phyloP scores from a whole-genome alignment of 2,113 vertebrate species.

The Clinocottus analis region DNA sequence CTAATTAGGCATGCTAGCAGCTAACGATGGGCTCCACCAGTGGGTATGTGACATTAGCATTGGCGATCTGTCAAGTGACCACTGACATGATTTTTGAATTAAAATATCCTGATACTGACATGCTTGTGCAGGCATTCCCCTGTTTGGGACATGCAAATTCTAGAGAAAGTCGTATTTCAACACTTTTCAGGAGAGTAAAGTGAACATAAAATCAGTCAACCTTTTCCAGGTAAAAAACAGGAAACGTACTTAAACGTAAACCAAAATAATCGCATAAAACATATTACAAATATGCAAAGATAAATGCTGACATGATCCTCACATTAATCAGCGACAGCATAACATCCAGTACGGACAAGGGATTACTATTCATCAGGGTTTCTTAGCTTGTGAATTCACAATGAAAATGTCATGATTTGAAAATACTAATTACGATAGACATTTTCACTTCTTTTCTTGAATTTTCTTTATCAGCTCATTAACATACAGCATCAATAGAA shows the following conservation, averaged over 20 bases:
- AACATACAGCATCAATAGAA: background rate
- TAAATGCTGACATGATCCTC: background rate
- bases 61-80: constrained; percentile 66
- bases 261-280: background rate
- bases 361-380: background rate
- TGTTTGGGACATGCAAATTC: background rate
- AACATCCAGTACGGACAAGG: background rate
- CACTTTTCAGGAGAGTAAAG: background rate
- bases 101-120: constrained; percentile 47
- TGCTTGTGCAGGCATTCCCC: constrained; percentile 28
- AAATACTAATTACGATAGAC: background rate
- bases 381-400: background rate
- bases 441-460: background rate
- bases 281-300: background rate
- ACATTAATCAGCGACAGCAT: background rate
- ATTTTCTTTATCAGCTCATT: background rate
- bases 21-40: constrained; percentile 62
- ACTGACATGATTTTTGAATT: constrained; percentile 43
- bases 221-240: background rate
- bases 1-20: constrained; percentile 77
- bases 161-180: background rate
- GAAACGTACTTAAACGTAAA: background rate
- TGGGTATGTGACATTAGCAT: constrained; percentile 67
- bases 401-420: background rate
- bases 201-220: background rate